Base-by-base conservation (phyloP, 1,140 invertebrate species). In the Papilio polyxenes region DNA sequence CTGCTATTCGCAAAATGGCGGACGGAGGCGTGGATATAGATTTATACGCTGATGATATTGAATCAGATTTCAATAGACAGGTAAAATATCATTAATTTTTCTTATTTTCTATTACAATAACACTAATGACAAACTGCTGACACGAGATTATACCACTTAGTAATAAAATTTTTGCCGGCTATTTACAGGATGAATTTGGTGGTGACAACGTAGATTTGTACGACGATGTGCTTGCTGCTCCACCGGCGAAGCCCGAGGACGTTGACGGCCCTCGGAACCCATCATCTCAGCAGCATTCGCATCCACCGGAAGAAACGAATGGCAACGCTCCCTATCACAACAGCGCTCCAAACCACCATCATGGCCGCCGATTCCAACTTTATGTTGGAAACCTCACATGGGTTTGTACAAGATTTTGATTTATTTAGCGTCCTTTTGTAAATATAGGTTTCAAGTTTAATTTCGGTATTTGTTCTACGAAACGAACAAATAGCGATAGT, bases 321-420 rank as follows among this genome's bases (percentile, higher is more conserved):
- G 96, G 96, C 84, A 96, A 95, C 87, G 95, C 96, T 86, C 95
- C 96, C 75, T 97, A 97, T 89, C 96, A 97, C 92, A 97, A 96
- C 91, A 96, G 96, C 89, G 96, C 95, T 83, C 96, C 96, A 62
- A 96, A 96, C 89, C 96, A 96, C 89, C 93, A 95, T 92, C 94
- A 95, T 91, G 96, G 96, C 92, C 96, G 97, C 86, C 96, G 98
- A 88, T 97, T 98, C 92, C 98, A 99, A 94, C 95, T 99, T 15
- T 99, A 99, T 95, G 97, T 99, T 89, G 98, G 98, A 87, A 99
- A 99, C 95, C 96, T 99, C 75, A 99, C 97, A 88, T 98, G 97
- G 97, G 97, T 97, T 95, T 94, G 95, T 94, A 92, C 91, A 84
- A 89, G 85, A 93, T 88, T 92, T 90, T 91, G 88, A 88, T 88